phyloP scores from a whole-genome alignment of 2,888 invertebrate genomes.

The Macropis europaea region DNA sequence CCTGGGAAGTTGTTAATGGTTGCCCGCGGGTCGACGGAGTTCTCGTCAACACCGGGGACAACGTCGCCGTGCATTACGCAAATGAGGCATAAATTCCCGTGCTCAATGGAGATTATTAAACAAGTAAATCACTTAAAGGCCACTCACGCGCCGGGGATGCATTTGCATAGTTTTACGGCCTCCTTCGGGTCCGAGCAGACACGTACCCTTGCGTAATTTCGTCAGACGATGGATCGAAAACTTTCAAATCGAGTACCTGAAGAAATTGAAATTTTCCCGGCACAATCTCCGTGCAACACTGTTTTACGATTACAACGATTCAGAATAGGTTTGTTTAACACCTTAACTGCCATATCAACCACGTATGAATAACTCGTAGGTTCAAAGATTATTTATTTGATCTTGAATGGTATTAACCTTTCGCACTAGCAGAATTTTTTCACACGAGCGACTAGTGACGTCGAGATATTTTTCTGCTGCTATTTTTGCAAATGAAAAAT shows the following conservation, averaged over 20 bases:
- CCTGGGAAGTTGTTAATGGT: slow-evolving; percentile 50
- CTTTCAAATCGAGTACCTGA: not conserved
- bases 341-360: too few species aligned
- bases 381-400: too few species aligned
- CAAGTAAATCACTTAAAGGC: slow-evolving; percentile 66
- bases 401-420: too few species aligned
- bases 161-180: slow-evolving; percentile 48
- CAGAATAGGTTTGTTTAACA: too few species aligned
- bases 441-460: too few species aligned
- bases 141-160: slow-evolving; percentile 36
- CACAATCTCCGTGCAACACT: too few species aligned
- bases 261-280: not conserved
- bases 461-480: too few species aligned
- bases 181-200: not conserved
- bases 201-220: not conserved
- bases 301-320: too few species aligned
- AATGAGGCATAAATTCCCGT: slow-evolving; percentile 68
- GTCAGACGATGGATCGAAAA: not conserved
- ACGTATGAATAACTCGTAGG: too few species aligned
- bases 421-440: too few species aligned
- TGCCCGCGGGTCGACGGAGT: slow-evolving; percentile 36
- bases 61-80: slow-evolving; percentile 62
- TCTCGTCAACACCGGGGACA: slow-evolving; percentile 26
- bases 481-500: too few species aligned
- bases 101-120: slow-evolving; percentile 71